phyloP scores from a whole-genome alignment of 2,113 vertebrate genomes.

The Asarcornis scutulata region DNA sequence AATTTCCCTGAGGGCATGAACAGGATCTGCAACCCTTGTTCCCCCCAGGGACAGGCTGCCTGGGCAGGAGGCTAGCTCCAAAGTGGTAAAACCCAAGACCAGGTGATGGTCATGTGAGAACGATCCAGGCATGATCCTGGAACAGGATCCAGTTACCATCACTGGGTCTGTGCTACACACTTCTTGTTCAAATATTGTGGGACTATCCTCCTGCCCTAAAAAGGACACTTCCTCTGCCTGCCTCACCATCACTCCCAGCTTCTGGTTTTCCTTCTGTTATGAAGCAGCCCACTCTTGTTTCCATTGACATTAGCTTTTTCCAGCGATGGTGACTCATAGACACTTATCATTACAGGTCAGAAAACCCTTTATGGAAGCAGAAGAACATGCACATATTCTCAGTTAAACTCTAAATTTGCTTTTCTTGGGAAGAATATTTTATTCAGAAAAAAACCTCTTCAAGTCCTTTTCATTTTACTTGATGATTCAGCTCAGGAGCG shows the following conservation, averaged over 20 bases:
- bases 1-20: background rate
- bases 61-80: background rate
- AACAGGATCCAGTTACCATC: background rate
- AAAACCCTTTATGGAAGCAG: background rate
- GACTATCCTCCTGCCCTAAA: background rate
- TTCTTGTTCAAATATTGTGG: background rate
- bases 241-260: rapidly evolving
- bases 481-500: conserved; percentile 21
- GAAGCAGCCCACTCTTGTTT: background rate
- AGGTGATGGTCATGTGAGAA: background rate
- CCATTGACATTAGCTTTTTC: background rate
- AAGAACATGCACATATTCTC: background rate
- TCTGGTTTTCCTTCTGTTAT: background rate
- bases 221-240: background rate
- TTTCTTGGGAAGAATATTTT: background rate
- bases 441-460: background rate
- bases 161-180: background rate
- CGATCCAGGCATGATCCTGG: rapidly evolving
- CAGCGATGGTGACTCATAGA: background rate
- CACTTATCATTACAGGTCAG: background rate
- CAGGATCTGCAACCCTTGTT: rapidly evolving
- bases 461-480: background rate
- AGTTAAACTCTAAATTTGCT: conserved; percentile 11
- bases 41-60: too few species aligned
- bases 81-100: rapidly evolving